A percentile compares a stretch with the other conserved stretches of the same genome.
phyloP scores from a whole-genome alignment of 1,140 invertebrate genomes.

The Glossosoma conforme region DNA sequence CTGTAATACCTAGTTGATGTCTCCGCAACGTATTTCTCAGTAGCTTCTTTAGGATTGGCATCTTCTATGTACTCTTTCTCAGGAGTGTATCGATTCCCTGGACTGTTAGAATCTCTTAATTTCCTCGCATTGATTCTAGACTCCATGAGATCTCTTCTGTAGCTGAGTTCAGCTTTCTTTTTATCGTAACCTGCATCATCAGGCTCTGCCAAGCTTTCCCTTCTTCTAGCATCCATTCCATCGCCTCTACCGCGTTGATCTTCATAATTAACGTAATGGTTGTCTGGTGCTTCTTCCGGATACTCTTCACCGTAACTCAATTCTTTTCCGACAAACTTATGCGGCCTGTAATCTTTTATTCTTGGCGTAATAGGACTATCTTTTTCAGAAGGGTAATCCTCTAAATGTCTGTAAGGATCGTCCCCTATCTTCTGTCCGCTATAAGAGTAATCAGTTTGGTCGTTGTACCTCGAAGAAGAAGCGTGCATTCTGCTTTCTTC shows the following conservation, averaged over 20 bases:
- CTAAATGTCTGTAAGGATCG: slow-evolving; percentile 36
- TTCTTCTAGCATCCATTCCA: slow-evolving; percentile 58
- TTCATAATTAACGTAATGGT: slow-evolving; percentile 40
- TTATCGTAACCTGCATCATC: slow-evolving; percentile 19
- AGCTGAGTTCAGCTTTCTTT: slow-evolving; percentile 56
- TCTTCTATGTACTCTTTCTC: slow-evolving; percentile 49
- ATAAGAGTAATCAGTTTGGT: slow-evolving; percentile 39
- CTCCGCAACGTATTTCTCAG: slow-evolving; percentile 51
- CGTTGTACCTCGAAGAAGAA: slow-evolving; percentile 34
- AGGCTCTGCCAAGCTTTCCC: slow-evolving; percentile 44
- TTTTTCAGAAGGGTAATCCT: slow-evolving; percentile 36
- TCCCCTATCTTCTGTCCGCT: slow-evolving; percentile 39
- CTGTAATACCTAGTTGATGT: slow-evolving; percentile 47
- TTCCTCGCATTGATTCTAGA: slow-evolving; percentile 61
- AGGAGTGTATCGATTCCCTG: slow-evolving; percentile 40
- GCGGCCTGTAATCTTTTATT: slow-evolving; percentile 44
- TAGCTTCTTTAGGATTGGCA: slow-evolving; percentile 48
- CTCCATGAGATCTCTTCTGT: slow-evolving; percentile 68
- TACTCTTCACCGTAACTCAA: slow-evolving; percentile 46
- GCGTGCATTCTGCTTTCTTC: slow-evolving; percentile 46
- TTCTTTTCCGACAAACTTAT: slow-evolving; percentile 46
- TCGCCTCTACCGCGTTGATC: slow-evolving; percentile 58
- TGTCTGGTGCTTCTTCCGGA: slow-evolving; percentile 19
- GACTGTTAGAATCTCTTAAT: slow-evolving; percentile 41
- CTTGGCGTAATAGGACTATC: slow-evolving; percentile 46